These are phyloP conservation scores for Noctua pronuba DNA, from an alignment of 2,888 invertebrate genomes.

Conservation along the genomic window DNA sequence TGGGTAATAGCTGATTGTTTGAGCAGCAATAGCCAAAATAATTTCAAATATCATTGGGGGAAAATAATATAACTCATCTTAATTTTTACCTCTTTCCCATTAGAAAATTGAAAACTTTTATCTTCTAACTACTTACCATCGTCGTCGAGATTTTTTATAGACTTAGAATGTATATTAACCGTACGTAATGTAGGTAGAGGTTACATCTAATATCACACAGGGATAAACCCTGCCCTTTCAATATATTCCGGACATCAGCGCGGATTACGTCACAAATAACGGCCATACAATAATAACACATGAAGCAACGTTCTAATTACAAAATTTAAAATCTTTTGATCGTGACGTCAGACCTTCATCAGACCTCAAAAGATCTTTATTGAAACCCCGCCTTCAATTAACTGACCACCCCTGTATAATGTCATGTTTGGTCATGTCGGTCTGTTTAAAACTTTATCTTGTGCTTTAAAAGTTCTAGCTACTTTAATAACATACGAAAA, in stretches of 20 bases:
- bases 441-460: slow-evolving; percentile 30
- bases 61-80: too few relatives aligned
- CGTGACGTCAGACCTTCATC: slow-evolving; percentile 84
- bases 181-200: neutral
- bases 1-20: neutral
- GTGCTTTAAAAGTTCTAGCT: neutral
- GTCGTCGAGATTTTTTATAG: too few relatives aligned
- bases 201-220: slow-evolving; percentile 10
- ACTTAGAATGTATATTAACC: neutral
- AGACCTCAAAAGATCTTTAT: slow-evolving; percentile 80
- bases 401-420: slow-evolving; percentile 68
- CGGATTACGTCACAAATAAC: slow-evolving; percentile 71
- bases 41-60: neutral
- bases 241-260: slow-evolving; percentile 54
- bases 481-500: neutral
- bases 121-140: neutral
- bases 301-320: slow-evolving; percentile 71
- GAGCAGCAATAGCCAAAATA: neutral
- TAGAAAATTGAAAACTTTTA: neutral
- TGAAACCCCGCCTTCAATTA: slow-evolving; percentile 86
- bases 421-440: slow-evolving; percentile 35
- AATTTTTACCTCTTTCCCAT: too few relatives aligned
- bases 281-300: slow-evolving; percentile 66
- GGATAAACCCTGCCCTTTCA: slow-evolving; percentile 43
- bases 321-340: slow-evolving; percentile 80